Base-by-base conservation (phyloP, 1,140 invertebrate genomes). In the Euura lappo region DNA sequence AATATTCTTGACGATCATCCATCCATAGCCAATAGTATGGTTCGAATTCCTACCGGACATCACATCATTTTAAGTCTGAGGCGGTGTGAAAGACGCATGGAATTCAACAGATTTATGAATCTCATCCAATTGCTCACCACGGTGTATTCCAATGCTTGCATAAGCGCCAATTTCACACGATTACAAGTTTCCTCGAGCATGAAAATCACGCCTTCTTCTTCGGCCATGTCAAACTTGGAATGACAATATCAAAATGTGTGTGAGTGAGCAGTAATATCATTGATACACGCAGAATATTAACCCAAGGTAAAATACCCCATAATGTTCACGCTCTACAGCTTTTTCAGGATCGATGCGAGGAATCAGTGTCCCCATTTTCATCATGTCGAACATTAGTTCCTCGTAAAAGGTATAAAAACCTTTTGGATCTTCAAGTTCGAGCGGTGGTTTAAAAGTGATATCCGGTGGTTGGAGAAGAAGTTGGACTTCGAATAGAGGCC, bases 311-410 rank as follows among this genome's bases (percentile, higher is more conserved):
- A 3, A 3, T 78, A 85, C 84, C 45, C 75, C 79, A 64, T 84
- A 85, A 78, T 80, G 71, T 69, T 83, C 79, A 45, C 74, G 78
- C 42, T 84, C 80, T 7, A 11, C 5, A 1, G 69, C 43, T 8
- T 76, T 88, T 65, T 88, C 87, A 72, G 80, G 78, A 81, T 87
- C 77, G 7, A 87, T 68, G 69, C 95, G 90, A 28, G 91, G 88
- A 45, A 98, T 91, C 4, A 96, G 87, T 3, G 91, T 91, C 0
- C 94, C 91, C 86, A 92, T 91, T 75, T 90, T 89, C 76, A 91
- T 90, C 44, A 93, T 91, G 71, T 93, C 90, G 65, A 90, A 86
- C 42, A 93, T 78, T 5, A 93, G 78, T 0, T 84, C 80, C 73
- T 91, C 90, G 10, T 92, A 88, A 64, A 91, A 84, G 47, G 84